phyloP scores from a whole-genome alignment of 2,113 vertebrate genomes.

The Speoplatyrhinus poulsoni region DNA sequence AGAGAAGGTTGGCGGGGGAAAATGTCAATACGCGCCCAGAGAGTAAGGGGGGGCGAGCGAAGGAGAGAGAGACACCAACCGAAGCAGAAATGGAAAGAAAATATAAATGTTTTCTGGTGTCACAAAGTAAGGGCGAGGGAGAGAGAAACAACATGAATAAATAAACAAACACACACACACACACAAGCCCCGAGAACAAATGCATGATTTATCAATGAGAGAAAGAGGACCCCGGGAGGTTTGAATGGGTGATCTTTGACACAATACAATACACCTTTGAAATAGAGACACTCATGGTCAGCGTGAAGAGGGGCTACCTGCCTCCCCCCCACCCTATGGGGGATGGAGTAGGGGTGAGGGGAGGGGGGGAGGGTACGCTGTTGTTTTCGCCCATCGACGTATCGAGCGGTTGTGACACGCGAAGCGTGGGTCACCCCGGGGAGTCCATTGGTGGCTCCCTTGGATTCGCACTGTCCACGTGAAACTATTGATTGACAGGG shows the following conservation, averaged over 20 bases:
- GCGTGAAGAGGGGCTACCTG: constrained; percentile 44
- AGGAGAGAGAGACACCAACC: constrained; percentile 19
- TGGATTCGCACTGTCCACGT: constrained; percentile 72
- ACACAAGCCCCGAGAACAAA: background rate
- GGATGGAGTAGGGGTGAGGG: no score
- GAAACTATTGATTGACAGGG: constrained; percentile 67
- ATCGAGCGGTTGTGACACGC: constrained; percentile 76
- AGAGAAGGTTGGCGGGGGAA: constrained; percentile 77
- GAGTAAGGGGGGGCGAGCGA: constrained; percentile 34
- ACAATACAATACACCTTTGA: constrained; percentile 64
- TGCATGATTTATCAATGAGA: constrained; percentile 60
- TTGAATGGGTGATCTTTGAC: constrained; percentile 72
- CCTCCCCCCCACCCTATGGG: no score
- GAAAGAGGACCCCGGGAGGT: constrained; percentile 44
- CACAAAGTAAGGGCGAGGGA: constrained; percentile 34
- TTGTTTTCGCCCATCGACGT: constrained; percentile 66
- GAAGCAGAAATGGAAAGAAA: background rate
- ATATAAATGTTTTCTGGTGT: background rate
- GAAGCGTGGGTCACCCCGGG: constrained; percentile 75
- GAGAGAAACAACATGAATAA: background rate
- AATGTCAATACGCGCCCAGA: constrained; percentile 70
- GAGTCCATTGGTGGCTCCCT: constrained; percentile 65
- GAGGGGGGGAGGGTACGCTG: constrained; percentile 55
- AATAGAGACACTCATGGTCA: constrained; percentile 68
- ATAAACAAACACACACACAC: constrained; percentile 13